A percentile compares a stretch with the other conserved stretches of the same genome.
phyloP scores from a whole-genome alignment of 2,113 vertebrate genomes.

The Rynchops niger region DNA sequence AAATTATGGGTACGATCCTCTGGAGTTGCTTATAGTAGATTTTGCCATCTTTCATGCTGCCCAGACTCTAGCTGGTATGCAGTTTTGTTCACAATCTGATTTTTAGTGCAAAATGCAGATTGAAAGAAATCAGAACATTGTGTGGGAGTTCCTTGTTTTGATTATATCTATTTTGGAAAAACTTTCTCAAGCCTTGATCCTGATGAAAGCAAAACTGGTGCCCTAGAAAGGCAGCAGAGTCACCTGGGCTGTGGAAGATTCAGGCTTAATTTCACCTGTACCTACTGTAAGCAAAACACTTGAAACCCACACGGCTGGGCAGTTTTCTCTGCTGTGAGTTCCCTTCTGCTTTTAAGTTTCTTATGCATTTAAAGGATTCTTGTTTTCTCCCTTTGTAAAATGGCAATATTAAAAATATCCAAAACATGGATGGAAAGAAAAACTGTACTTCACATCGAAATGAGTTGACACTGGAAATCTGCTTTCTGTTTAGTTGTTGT shows the following conservation, averaged over 20 bases:
- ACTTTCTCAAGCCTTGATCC: not conserved
- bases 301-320: not conserved
- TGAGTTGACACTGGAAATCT: not conserved
- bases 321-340: not conserved
- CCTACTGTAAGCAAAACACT: not conserved
- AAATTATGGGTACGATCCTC: not conserved
- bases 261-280: not conserved
- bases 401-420: not conserved
- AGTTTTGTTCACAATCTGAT: not conserved
- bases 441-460: not conserved
- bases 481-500: not conserved
- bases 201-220: not conserved
- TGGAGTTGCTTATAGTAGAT: not conserved
- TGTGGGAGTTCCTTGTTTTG: not conserved
- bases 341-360: not conserved
- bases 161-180: not conserved
- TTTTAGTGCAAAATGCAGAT: not conserved
- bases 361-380: not conserved
- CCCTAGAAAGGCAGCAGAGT: not conserved
- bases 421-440: not conserved
- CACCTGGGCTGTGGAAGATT: not conserved
- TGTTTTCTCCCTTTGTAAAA: not conserved
- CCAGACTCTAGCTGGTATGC: not conserved
- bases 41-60: not conserved
- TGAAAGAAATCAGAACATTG: not conserved